Evolutionary conservation across 2,113 vertebrate species (phyloP).

Genomic region (Zosterops borbonicus): DNA sequence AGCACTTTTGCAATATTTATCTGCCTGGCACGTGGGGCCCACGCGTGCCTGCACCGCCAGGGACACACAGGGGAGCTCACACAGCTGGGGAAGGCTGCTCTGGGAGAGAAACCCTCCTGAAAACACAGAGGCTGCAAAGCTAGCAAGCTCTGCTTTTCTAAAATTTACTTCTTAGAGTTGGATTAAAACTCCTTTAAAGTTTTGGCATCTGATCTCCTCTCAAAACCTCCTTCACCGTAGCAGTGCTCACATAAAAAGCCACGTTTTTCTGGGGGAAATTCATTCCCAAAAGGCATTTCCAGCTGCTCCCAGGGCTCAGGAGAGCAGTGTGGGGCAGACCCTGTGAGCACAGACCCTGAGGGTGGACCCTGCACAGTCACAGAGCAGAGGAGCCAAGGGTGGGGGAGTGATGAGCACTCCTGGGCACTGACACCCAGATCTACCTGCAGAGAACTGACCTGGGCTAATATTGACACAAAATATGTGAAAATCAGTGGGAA

Average conservation of each 20-base stretch:
- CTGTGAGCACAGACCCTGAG: neutral
- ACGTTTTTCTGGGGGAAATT: neutral
- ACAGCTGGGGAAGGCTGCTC: neutral
- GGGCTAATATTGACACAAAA: neutral
- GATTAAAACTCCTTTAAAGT: neutral
- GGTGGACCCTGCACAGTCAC: neutral
- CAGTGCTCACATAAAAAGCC: neutral
- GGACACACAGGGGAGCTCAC: neutral
- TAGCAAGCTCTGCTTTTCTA: neutral
- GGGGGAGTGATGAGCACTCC: accelerated
- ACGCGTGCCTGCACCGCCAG: neutral
- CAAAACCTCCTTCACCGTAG: neutral
- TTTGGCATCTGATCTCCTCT: neutral
- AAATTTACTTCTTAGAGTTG: neutral
- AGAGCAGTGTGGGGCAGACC: neutral
- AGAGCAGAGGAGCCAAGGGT: neutral
- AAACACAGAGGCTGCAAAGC: neutral
- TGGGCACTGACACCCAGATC: neutral
- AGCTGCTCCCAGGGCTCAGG: neutral
- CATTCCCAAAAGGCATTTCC: neutral
- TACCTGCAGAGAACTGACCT: accelerated
- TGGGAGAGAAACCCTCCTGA: neutral
- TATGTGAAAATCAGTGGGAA: accelerated
- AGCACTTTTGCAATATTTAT: neutral
- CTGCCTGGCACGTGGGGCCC: neutral